These are phyloP conservation scores for Cyrtonyx montezumae DNA, from an alignment of 2,113 vertebrate species.

Conservation along the genomic window DNA sequence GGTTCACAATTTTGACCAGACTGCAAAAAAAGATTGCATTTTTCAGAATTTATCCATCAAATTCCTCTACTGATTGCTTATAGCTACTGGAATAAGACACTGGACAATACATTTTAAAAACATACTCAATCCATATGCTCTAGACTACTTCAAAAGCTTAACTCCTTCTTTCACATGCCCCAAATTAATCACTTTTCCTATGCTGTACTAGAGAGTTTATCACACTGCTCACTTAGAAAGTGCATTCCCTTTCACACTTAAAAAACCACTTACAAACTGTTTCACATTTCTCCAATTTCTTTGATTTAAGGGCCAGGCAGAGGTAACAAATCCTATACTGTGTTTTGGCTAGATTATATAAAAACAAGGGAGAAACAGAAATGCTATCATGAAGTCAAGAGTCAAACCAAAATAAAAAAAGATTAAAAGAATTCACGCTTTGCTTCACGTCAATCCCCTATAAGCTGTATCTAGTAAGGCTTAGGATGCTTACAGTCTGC, in stretches of 20 bases:
- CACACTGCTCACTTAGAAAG: slow-evolving; percentile 44
- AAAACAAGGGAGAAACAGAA: slow-evolving; percentile 44
- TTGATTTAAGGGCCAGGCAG: slow-evolving; percentile 8
- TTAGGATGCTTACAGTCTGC: slow-evolving; percentile 51
- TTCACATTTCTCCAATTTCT: slow-evolving; percentile 32
- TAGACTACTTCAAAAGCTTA: slow-evolving; percentile 44
- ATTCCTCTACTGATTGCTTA: not conserved
- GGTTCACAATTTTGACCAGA: not conserved
- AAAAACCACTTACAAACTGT: slow-evolving; percentile 10
- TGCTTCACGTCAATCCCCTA: slow-evolving; percentile 56
- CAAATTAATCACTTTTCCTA: slow-evolving; percentile 10
- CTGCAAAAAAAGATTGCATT: not conserved
- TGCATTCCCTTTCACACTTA: slow-evolving; percentile 42
- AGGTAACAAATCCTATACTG: slow-evolving; percentile 8
- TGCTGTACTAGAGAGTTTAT: slow-evolving; percentile 22
- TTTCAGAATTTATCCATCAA: not conserved
- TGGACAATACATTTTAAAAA: slow-evolving; percentile 62
- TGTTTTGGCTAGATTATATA: not conserved
- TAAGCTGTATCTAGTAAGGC: slow-evolving; percentile 49
- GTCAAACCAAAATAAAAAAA: slow-evolving; percentile 70
- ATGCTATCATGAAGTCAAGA: slow-evolving; percentile 60
- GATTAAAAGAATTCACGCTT: slow-evolving; percentile 39
- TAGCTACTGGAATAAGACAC: slow-evolving; percentile 56
- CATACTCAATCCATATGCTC: slow-evolving; percentile 10
- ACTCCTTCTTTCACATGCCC: slow-evolving; percentile 45